phyloP scores from a whole-genome alignment of 2,888 invertebrate species.

The Bellardia pandia region DNA sequence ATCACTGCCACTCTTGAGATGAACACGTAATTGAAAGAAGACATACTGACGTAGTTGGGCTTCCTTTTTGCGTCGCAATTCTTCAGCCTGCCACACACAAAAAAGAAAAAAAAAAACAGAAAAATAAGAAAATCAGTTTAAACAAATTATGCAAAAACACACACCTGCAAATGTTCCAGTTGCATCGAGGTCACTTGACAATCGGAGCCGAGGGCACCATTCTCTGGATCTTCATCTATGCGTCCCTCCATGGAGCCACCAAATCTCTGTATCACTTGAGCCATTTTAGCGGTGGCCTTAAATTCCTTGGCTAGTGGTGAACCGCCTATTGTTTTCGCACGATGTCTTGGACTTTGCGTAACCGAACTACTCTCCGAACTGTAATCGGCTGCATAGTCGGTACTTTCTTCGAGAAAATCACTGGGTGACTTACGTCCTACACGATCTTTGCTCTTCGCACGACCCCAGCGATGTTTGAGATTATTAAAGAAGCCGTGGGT shows the following conservation, averaged over 20 bases:
- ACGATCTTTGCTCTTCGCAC: constrained; percentile 90
- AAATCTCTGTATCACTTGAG: constrained; percentile 80
- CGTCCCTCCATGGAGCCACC: constrained; percentile 83
- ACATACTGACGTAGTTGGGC: constrained; percentile 92
- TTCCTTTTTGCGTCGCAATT: constrained; percentile 89
- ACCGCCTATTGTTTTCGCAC: constrained; percentile 86
- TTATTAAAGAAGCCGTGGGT: constrained; percentile 93
- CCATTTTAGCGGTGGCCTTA: constrained; percentile 81
- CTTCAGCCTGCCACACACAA: constrained; percentile 86
- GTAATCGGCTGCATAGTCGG: constrained; percentile 91
- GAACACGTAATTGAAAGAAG: constrained; percentile 95
- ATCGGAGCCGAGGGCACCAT: constrained; percentile 62
- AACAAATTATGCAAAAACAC: constrained; percentile 24
- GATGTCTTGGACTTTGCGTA: constrained; percentile 91
- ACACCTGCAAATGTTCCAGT: constrained; percentile 79
- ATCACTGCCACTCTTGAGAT: constrained; percentile 94
- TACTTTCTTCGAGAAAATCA: constrained; percentile 87
- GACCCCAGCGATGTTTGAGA: constrained; percentile 91
- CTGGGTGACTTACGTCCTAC: constrained; percentile 86
- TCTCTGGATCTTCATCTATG: constrained; percentile 82
- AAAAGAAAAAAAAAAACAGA: constrained; percentile 4
- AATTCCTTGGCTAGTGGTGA: constrained; percentile 82
- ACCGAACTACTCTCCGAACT: constrained; percentile 90
- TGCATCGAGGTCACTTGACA: constrained; percentile 75
- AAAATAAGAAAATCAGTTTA: constrained; percentile 25